Evolutionary conservation across 2,888 invertebrate genomes (phyloP), one percentile per base, ranked within the genome.

Genomic region (Apodemia duryi): DNA sequence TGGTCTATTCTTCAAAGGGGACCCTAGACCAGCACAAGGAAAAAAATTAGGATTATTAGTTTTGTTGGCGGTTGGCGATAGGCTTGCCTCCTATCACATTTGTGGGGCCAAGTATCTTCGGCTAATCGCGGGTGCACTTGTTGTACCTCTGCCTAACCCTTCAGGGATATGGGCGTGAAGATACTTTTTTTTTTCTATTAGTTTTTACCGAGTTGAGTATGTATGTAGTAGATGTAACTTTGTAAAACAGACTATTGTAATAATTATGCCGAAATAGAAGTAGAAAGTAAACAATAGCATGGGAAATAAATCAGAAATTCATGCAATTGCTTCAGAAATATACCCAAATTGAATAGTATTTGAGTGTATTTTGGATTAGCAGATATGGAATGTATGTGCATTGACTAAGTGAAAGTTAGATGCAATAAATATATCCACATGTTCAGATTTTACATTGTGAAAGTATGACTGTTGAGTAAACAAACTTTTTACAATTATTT

Each of bases 221-320:
- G 6, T 38, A 38, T 38, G 7, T 38, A 38, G 35, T 38, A 38
- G 38, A 38, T 38, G 38, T 38, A 38, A 38, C 38, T 38, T 38
- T 38, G 7, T 38, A 7, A 38, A 38, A 38, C 7, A 38, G 38
- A 38, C 11, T 43, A 43, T 43, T 54, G 54, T 54, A 54, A 54
- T 29, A 54, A 54, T 29, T 29, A 29, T 54, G 54, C 54, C 29
- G 10, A 54, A 54, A n/a, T 54, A 54, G 10, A 54, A 54, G 10
- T 28, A 54, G 54, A 54, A 54, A 54, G 54, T 54, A 54, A 21
- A 54, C 43, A 54, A 54, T 54, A 11, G 10, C 54, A 54, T 54
- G 54, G 29, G 54, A 54, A 51, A 54, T 54, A 54, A 54, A 9
- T 54, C 28, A 54, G 7, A 52, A 28, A 29, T 54, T 28, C n/a